phyloP scores from a whole-genome alignment of 1,140 invertebrate genomes.

The Philopotamus ludificatus region DNA sequence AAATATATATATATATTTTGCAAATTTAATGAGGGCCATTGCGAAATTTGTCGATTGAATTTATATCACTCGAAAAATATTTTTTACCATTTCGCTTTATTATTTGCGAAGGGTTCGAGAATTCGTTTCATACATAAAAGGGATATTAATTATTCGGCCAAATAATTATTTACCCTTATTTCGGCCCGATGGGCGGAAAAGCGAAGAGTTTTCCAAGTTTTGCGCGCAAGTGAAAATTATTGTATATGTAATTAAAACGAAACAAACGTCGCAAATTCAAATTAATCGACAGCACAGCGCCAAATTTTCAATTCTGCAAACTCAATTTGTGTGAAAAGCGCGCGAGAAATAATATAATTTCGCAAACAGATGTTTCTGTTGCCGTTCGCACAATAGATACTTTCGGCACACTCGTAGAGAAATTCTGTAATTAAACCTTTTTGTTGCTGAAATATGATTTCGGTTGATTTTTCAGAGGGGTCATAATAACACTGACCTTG shows the following conservation, averaged over 20 bases:
- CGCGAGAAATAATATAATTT: background rate
- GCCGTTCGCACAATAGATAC: background rate
- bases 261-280: slow-evolving; percentile 7
- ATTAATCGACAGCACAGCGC: background rate
- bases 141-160: background rate
- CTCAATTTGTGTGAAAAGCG: background rate
- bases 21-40: too few relatives aligned
- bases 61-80: too few relatives aligned
- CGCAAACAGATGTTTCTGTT: background rate
- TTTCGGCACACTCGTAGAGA: background rate
- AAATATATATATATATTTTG: too few relatives aligned
- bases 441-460: background rate
- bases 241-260: slow-evolving; percentile 4
- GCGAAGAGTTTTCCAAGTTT: background rate
- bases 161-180: background rate
- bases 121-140: background rate
- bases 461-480: background rate
- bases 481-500: background rate
- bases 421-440: slow-evolving; percentile 9
- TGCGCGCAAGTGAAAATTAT: background rate
- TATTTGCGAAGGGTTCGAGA: background rate
- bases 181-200: background rate
- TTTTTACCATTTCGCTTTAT: too few relatives aligned
- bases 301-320: background rate
- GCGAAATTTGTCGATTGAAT: too few relatives aligned